Conservation (phyloP, 2,797 vertebrate genomes). For the Acanthopagrus latus region DNA sequence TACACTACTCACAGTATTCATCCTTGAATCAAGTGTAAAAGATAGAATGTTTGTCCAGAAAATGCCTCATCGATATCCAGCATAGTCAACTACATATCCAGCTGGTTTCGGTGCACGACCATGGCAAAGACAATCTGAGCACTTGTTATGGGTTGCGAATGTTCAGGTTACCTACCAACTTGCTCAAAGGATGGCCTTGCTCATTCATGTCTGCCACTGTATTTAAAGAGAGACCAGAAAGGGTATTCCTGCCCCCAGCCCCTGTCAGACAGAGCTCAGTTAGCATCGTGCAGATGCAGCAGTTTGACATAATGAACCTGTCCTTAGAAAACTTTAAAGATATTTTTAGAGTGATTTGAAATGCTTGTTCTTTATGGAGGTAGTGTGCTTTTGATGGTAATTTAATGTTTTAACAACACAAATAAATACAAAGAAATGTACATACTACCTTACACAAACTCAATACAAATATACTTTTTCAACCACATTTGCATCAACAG, state of each 20-base stretch:
- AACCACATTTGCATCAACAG: background rate
- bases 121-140: slow-evolving; percentile 1
- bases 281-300: slow-evolving; percentile 32
- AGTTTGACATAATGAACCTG: slow-evolving; percentile 26
- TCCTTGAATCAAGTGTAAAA: slow-evolving; percentile 7
- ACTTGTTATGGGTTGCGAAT: slow-evolving; percentile 11
- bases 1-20: slow-evolving; percentile 48
- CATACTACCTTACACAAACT: background rate
- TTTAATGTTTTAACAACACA: background rate
- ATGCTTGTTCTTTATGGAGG: background rate
- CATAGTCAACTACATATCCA: slow-evolving; percentile 22
- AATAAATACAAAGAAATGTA: background rate
- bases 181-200: slow-evolving; percentile 26
- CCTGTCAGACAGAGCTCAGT: slow-evolving; percentile 46
- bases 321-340: background rate
- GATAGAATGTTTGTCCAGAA: background rate
- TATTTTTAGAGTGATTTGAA: slow-evolving; percentile 28
- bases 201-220: slow-evolving; percentile 43
- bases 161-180: slow-evolving; percentile 19
- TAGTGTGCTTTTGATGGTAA: background rate
- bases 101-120: background rate
- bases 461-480: background rate
- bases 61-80: slow-evolving; percentile 4
- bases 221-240: slow-evolving; percentile 60
- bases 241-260: slow-evolving; percentile 36